Percentiles rank a stretch among this genome's conserved stretches.
Evolutionary conservation across 2,888 invertebrate genomes (phyloP).

Genomic region (Drosophila antonietae): DNA sequence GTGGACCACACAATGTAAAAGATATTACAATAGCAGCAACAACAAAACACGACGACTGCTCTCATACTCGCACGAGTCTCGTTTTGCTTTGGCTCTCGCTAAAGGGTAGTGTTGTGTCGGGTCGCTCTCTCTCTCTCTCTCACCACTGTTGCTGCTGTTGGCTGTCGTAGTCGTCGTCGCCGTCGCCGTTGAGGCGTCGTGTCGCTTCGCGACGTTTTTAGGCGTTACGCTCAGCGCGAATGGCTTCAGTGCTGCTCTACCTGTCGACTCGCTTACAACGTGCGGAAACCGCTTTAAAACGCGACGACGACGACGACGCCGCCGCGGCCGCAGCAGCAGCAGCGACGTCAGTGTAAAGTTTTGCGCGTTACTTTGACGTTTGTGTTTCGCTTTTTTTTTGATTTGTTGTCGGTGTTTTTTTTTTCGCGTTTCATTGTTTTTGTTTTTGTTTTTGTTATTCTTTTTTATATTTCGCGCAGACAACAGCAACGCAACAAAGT

Average conservation of each 20-base stretch:
- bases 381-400: constrained; percentile 26
- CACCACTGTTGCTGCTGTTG: constrained; percentile 16
- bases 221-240: constrained; percentile 42
- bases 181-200: constrained; percentile 10
- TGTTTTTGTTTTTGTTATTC: constrained; percentile 26
- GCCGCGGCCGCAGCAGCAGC: constrained; percentile 54
- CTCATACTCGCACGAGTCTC: constrained; percentile 17
- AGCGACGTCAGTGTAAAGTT: constrained; percentile 60
- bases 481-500: constrained; percentile 61
- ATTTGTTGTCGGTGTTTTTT: background rate
- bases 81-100: constrained; percentile 15
- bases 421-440: constrained; percentile 24
- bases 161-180: constrained; percentile 12
- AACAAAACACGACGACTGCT: constrained; percentile 20
- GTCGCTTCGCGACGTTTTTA: constrained; percentile 44
- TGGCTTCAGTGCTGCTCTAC: constrained; percentile 74
- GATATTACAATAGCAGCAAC: constrained; percentile 49
- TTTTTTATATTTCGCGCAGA: constrained; percentile 40
- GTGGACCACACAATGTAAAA: constrained; percentile 57
- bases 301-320: constrained; percentile 58
- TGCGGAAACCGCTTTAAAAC: constrained; percentile 56
- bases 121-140: background rate
- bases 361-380: constrained; percentile 61
- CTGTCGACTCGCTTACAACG: constrained; percentile 77
- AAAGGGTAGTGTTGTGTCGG: constrained; percentile 14